A percentile compares a stretch with the other conserved stretches of the same genome.
phyloP scores from a whole-genome alignment of 1,140 invertebrate genomes.

The Mycetomoellerius zeteki region DNA sequence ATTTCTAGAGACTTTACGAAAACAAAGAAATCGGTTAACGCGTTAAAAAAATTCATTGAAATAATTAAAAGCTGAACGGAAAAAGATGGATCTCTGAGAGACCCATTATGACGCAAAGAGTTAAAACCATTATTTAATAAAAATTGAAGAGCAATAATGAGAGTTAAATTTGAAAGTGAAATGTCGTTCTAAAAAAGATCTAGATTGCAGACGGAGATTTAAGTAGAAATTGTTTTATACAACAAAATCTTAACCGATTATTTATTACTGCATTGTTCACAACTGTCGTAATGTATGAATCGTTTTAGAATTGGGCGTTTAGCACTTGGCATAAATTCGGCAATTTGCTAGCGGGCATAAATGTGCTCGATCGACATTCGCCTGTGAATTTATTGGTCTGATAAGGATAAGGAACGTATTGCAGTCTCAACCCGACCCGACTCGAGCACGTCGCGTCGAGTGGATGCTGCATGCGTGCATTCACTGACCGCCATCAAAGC shows the following conservation, averaged over 20 bases:
- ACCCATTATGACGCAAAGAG: too few species aligned
- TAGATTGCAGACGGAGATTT: too few species aligned
- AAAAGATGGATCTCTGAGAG: too few species aligned
- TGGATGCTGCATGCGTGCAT: slow-evolving; percentile 25
- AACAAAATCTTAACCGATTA: background rate
- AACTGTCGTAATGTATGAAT: background rate
- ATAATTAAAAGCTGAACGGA: too few species aligned
- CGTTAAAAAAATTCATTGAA: too few species aligned
- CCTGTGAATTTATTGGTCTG: slow-evolving; percentile 35
- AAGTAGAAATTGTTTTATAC: background rate
- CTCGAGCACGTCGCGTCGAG: background rate
- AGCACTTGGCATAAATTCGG: slow-evolving; percentile 11
- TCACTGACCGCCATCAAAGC: slow-evolving; percentile 36
- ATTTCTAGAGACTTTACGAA: too few species aligned
- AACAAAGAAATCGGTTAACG: too few species aligned
- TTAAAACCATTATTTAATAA: too few species aligned
- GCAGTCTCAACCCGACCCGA: background rate
- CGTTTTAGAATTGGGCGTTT: background rate
- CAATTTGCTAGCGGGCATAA: background rate
- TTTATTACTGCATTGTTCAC: background rate
- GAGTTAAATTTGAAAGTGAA: too few species aligned
- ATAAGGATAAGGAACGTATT: slow-evolving; percentile 49
- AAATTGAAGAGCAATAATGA: too few species aligned
- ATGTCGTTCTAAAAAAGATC: too few species aligned
- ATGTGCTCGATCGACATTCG: slow-evolving; percentile 11